These are phyloP conservation scores for Pipra filicauda DNA, from an alignment of 2,113 vertebrate genomes.

Conservation along the genomic window DNA sequence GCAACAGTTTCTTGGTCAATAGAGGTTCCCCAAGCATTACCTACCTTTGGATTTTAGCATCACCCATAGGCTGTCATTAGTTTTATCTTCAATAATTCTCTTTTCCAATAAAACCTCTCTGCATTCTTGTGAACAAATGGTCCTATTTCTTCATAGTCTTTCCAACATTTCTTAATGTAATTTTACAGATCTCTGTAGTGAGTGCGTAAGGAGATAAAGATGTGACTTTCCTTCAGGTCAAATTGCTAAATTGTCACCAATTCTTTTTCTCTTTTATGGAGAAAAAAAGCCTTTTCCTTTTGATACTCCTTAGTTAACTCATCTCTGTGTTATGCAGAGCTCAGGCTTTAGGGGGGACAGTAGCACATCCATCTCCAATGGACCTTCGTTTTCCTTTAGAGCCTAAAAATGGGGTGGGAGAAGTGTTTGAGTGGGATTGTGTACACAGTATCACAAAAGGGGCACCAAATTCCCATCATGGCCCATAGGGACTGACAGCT, in stretches of 20 bases:
- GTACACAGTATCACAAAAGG: not conserved
- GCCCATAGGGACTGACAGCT: not conserved
- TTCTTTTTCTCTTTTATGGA: not conserved
- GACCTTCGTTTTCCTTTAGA: not conserved
- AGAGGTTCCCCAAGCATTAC: not conserved
- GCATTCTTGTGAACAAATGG: not conserved
- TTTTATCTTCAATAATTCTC: not conserved
- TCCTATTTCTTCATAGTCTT: not conserved
- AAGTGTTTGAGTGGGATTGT: not conserved
- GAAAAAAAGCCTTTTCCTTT: not conserved
- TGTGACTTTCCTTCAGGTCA: not conserved
- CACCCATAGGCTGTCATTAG: accelerated
- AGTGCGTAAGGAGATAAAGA: not conserved
- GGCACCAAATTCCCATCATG: not conserved
- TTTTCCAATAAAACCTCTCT: not conserved
- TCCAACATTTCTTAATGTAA: not conserved
- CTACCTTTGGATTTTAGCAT: not conserved
- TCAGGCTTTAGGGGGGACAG: not conserved
- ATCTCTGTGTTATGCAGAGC: not conserved
- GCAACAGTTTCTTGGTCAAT: not conserved
- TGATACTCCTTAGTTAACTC: not conserved
- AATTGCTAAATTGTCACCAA: not conserved
- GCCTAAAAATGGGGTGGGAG: not conserved
- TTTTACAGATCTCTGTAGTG: not conserved
- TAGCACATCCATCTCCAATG: not conserved